These are phyloP conservation scores for Pteropus alecto DNA, from an alignment of 2,113 vertebrate species.

Conservation along the genomic window DNA sequence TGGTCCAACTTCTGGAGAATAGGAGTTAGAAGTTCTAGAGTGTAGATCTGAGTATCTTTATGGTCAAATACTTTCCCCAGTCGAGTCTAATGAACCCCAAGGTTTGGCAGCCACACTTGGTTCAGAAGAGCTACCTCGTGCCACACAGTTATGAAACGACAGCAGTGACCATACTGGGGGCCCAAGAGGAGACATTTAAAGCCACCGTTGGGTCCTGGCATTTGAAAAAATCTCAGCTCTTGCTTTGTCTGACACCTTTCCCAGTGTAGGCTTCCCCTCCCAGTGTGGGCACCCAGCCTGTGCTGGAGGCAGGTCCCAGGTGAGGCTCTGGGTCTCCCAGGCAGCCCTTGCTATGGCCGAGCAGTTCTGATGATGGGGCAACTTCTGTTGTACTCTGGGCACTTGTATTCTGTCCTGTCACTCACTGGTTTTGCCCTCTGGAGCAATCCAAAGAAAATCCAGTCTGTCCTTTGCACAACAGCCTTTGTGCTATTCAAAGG, in stretches of 20 bases:
- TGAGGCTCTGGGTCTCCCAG: neutral
- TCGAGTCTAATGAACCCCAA: neutral
- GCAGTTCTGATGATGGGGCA: neutral
- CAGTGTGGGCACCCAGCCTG: neutral
- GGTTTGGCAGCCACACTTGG: neutral
- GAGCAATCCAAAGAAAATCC: neutral
- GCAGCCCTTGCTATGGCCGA: fast-evolving
- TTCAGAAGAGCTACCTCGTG: neutral
- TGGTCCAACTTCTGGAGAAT: neutral
- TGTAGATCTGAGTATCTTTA: neutral
- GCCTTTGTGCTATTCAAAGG: neutral
- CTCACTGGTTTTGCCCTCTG: neutral
- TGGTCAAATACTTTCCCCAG: no score
- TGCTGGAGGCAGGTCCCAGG: neutral
- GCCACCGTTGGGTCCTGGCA: neutral
- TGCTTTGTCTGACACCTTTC: neutral
- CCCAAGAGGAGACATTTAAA: neutral
- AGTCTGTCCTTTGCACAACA: neutral
- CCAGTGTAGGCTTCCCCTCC: neutral
- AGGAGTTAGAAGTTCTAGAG: neutral
- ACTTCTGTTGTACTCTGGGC: neutral
- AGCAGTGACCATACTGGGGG: neutral
- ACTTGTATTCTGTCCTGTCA: neutral
- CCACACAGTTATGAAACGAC: neutral
- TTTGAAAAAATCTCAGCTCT: neutral